Evolutionary conservation across 2,797 vertebrate genomes (phyloP).

Genomic region (Lacerta agilis): DNA sequence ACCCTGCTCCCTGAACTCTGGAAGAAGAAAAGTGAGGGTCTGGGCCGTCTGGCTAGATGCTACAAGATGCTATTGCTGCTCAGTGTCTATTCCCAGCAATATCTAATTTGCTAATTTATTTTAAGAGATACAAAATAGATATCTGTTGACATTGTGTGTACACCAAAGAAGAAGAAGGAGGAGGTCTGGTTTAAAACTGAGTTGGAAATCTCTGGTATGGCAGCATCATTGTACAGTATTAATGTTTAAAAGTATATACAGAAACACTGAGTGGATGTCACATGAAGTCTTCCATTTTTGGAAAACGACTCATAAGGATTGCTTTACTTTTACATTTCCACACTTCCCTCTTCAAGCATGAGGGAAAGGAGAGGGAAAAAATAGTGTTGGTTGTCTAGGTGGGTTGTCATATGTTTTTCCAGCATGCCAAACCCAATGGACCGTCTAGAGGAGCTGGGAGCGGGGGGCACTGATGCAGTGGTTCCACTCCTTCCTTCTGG

Average conservation of each 20-base stretch:
- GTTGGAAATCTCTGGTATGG: background rate
- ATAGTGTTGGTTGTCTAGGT: background rate
- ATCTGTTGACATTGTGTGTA: background rate
- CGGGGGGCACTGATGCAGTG: no score
- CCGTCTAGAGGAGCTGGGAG: no score
- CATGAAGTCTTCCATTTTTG: background rate
- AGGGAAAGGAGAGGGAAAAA: background rate
- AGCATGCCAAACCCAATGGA: background rate
- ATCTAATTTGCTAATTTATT: background rate
- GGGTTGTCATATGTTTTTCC: background rate
- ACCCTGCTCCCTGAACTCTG: background rate
- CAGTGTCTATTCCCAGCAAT: background rate
- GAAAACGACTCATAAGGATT: background rate
- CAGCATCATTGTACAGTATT: background rate
- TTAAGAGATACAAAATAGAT: slow-evolving; percentile 4
- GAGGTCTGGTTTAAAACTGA: background rate
- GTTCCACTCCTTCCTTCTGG: no score
- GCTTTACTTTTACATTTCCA: background rate
- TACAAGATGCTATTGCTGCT: background rate
- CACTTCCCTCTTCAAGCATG: background rate
- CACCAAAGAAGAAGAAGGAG: no score
- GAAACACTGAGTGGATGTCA: background rate
- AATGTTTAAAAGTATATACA: background rate
- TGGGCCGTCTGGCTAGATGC: background rate
- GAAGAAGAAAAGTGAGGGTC: background rate